Conservation (phyloP, 2,113 vertebrate genomes). For the Caloenas nicobarica region DNA sequence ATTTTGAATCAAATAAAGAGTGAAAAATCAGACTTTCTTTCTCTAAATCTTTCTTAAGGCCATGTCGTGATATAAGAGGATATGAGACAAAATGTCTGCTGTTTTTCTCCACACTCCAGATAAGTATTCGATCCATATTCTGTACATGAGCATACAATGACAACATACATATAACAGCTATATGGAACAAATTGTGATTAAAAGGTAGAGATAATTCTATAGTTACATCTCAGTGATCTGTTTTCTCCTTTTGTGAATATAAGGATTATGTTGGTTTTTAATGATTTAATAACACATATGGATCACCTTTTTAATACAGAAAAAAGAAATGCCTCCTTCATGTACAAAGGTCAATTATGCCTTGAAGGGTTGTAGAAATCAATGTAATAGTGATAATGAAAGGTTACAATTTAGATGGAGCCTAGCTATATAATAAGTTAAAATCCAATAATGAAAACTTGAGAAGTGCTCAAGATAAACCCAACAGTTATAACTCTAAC, state of each 20-base stretch:
- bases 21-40: not conserved
- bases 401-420: slow-evolving; percentile 59
- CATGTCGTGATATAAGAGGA: not conserved
- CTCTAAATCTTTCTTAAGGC: not conserved
- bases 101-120: not conserved
- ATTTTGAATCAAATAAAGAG: not conserved
- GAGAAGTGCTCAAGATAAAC: slow-evolving; percentile 50
- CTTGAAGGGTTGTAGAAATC: slow-evolving; percentile 55
- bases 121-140: not conserved
- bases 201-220: not conserved
- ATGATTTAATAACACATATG: slow-evolving; percentile 28
- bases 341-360: slow-evolving; percentile 49
- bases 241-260: slow-evolving; percentile 4
- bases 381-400: slow-evolving; percentile 58
- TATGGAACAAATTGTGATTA: not conserved
- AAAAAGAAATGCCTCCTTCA: slow-evolving; percentile 51
- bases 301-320: slow-evolving; percentile 7
- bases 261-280: not conserved
- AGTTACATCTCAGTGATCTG: not conserved
- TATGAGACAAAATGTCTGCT: not conserved
- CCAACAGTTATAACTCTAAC: slow-evolving; percentile 36
- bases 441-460: slow-evolving; percentile 57
- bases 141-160: not conserved
- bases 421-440: slow-evolving; percentile 32
- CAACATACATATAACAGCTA: not conserved